A percentile compares a stretch with the other conserved stretches of the same genome.
Conservation (phyloP, 2,888 invertebrate genomes). For the Saturnia pavonia region DNA sequence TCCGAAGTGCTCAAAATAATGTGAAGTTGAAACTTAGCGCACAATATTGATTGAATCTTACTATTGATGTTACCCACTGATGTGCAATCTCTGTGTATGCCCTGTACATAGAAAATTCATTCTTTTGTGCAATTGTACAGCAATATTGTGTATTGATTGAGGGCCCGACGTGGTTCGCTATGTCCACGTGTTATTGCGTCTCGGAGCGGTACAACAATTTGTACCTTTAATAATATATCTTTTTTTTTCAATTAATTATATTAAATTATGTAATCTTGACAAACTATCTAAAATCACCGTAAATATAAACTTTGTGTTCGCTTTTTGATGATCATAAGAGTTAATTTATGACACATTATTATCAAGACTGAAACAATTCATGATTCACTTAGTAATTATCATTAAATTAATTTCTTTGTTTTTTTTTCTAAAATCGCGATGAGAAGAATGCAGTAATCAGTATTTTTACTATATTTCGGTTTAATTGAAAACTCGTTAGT, state of each 20-base stretch:
- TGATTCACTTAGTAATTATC: slow-evolving; percentile 9
- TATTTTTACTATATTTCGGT: slow-evolving; percentile 11
- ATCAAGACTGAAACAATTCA: slow-evolving; percentile 12
- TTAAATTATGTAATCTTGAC: background rate
- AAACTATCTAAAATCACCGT: slow-evolving; percentile 1
- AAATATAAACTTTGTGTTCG: slow-evolving; percentile 1
- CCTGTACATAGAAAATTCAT: slow-evolving; percentile 69
- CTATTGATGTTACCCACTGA: slow-evolving; percentile 74
- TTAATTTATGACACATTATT: slow-evolving; percentile 11
- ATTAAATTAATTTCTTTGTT: slow-evolving; percentile 9
- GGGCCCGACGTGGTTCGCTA: slow-evolving; percentile 43
- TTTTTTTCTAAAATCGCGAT: slow-evolving; percentile 2
- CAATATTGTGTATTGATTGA: slow-evolving; percentile 57
- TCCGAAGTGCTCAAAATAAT: slow-evolving; percentile 77
- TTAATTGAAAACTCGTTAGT: slow-evolving; percentile 14
- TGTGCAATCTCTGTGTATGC: slow-evolving; percentile 70
- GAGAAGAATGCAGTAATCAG: slow-evolving; percentile 3
- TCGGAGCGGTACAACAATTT: background rate
- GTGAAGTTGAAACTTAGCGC: slow-evolving; percentile 80
- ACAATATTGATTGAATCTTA: slow-evolving; percentile 71
- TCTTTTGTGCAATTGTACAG: slow-evolving; percentile 71
- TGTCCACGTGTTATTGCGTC: slow-evolving; percentile 24
- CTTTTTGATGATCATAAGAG: background rate
- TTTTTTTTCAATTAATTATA: background rate
- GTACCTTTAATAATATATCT: background rate